These are phyloP conservation scores for Gastrophysa polygoni DNA, from an alignment of 2,888 invertebrate genomes.

Conservation along the genomic window DNA sequence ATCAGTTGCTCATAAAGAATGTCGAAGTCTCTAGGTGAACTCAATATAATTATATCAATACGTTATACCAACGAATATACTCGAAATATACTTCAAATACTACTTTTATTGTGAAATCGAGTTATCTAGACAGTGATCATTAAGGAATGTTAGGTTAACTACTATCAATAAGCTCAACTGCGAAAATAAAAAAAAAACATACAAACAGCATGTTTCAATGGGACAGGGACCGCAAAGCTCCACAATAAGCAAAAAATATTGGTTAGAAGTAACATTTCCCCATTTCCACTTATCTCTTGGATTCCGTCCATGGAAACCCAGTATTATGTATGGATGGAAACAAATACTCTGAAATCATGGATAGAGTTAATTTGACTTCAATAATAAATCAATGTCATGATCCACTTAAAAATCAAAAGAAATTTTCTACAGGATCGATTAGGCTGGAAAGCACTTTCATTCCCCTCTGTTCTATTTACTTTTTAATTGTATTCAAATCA, in stretches of 20 bases:
- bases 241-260: conserved; percentile 25
- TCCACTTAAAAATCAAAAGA: conserved; percentile 52
- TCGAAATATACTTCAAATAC: background rate
- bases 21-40: background rate
- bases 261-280: conserved; percentile 12
- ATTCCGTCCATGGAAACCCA: background rate
- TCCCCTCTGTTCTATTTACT: conserved; percentile 47
- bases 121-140: conserved; percentile 14
- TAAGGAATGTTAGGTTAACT: conserved; percentile 22
- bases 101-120: background rate
- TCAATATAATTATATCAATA: conserved; percentile 8
- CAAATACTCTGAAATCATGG: conserved; percentile 26
- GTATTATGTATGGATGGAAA: conserved; percentile 12
- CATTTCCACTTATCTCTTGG: background rate
- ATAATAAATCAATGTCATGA: conserved; percentile 54
- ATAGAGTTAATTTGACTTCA: conserved; percentile 37
- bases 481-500: conserved; percentile 47
- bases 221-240: conserved; percentile 50
- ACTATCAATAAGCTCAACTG: conserved; percentile 37
- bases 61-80: background rate
- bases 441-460: conserved; percentile 51
- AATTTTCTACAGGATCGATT: conserved; percentile 47
- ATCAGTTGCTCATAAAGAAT: background rate
- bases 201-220: conserved; percentile 40
- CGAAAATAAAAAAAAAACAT: conserved; percentile 20